Base-by-base conservation (phyloP, 2,113 vertebrate species). In the Trichechus manatus region DNA sequence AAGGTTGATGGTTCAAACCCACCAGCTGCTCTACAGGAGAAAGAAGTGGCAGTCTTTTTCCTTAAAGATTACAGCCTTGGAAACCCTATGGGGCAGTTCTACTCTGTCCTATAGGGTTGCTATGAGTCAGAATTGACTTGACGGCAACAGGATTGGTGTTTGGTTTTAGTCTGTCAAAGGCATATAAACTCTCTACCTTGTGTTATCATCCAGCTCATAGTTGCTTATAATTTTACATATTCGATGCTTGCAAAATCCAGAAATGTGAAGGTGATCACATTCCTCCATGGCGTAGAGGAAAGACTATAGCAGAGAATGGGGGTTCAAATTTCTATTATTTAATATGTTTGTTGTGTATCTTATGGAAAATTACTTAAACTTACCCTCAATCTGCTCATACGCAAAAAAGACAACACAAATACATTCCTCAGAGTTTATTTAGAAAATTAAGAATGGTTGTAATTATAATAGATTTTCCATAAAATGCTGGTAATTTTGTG, bases 381-480 rank as follows among this genome's bases (percentile, higher is more conserved):
- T 83, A 47, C 61, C n/a, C 36, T 89, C 6, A 2, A 53, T 92
- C 90, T 95, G 29, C 23, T 95, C 61, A 70, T 81, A 15, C 84
- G 33, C 44, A 79, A 74, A 94, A 90, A 92, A 68, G 19, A 50
- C 25, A 90, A 75, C 5, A 68, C 4, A 33, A 75, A 61, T 79
- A 53, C 14, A 44, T 68, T 87, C 39, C 8, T 90, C 6, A 50
- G 19, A 19, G 29, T 39, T 94, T 70, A 84, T 10, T 64, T 23
- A 87, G 47, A 74, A 79, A 78, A 59, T 56, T 89, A 90, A 89
- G 42, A 89, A 72, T 64, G 15, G 27, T 64, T 9, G 89, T 91
- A 95, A 94, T 89, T 77, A 56, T 27, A 89, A 75, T 74, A 83
- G 33, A 70, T 59, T 89, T 25, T 92, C 31, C 47, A 86, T 63